Evolutionary conservation across 2,797 vertebrate species (phyloP), one percentile per base, ranked within the genome.

Genomic region (Sebastes elongatus): DNA sequence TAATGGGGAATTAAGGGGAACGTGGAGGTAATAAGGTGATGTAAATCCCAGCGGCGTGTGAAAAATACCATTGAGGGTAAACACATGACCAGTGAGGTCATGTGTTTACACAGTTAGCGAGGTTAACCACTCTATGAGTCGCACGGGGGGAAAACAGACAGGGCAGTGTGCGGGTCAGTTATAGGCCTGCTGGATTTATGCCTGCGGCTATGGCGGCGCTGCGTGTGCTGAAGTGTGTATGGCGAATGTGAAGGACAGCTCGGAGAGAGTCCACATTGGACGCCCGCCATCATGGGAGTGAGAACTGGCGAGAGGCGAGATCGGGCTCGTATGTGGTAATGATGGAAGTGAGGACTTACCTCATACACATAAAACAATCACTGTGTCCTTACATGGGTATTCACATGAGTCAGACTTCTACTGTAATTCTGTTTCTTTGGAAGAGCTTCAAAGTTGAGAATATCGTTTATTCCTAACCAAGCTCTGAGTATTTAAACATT

Each of bases 71-170:
- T 57, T 78, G 80, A 89, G 82, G 75, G 82, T 88, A 88, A 91
- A 89, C 86, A 89, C 81, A 92, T 90, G 92, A 93, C 81, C 57
- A 9, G 69, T 94, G 94, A 94, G 90, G 88, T 95, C 93, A 94
- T 95, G 85, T 92, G 87, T 94, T 95, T 93, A 88, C 93, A 93
- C 90, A 86, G 91, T 90, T 82, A 89, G 88, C 73, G 56, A 89
- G 91, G 91, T 93, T 91, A 93, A 93, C 88, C 30, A 9, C 84
- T 85, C 81, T 76, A 64, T 83, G 89, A 84, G 81, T 90, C 25
- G 82, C 80, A 82, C 23, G 25, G 64, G 30, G 82, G 82, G 83
- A 10, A 64, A 69, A 83, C 86, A 83, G 76, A 74, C 72, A 68
- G 86, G 88, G 74, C 73, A 71, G 80, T 83, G 78, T 88, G 78